Base-by-base conservation (phyloP, 2,797 vertebrate species). In the Petrocephalus schoutedeni region DNA sequence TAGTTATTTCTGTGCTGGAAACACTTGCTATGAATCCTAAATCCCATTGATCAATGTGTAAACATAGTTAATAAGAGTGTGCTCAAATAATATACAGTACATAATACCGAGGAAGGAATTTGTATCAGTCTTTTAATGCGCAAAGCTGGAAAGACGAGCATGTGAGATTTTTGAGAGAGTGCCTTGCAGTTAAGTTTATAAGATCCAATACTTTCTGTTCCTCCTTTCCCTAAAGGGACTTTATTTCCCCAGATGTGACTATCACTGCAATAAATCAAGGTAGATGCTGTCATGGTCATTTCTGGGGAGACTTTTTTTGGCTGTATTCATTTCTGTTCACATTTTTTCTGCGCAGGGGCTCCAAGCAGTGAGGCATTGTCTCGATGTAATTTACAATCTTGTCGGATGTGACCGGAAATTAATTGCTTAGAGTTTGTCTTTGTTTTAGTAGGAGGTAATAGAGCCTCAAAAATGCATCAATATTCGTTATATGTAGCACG, bases 341-440 rank as follows among this genome's bases (percentile, higher is more conserved):
- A 57, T 87, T 90, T 87, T 41, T 41, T 82, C 64, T 51, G 83
- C 85, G 57, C 45, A 64, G 85, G 71, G 83, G 54, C 85, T 87
- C 87, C 56, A 59, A 59, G 67, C 87, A 41, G 67, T 3, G 86
- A 89, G 80, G 57, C 85, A 87, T 77, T 74, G 89, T 90, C 88
- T 89, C 86, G 87, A 89, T 64, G 89, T 89, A 88, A 88, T 88
- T 89, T 74, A 89, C 89, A 89, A 89, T 74, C 85, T 89, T 89
- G 49, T 67, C 86, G 82, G 67, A 89, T 89, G 59, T 87, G 58
- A 89, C 88, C 32, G 77, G 12, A 83, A 74, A 82, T 89, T 91
- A 89, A 91, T 88, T 89, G 89, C 71, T 82, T 88, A 86, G 89
- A 88, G 86, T 86, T 88, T 87, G 85, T 89, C 87, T 91, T 80